Evolutionary conservation across 2,888 invertebrate species (phyloP).

Genomic region (Aquatica leii): DNA sequence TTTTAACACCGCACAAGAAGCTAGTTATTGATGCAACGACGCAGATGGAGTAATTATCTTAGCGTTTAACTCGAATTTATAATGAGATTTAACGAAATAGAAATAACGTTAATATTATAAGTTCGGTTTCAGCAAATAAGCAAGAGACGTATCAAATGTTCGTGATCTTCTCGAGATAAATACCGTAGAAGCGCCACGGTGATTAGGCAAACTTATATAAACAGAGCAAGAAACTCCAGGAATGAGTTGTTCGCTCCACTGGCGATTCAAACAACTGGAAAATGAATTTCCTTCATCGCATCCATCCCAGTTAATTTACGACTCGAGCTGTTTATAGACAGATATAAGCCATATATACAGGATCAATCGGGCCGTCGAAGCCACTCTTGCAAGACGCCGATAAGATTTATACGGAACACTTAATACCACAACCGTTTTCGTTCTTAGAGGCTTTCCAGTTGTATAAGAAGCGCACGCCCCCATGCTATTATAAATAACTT

Average conservation of each 20-base stretch:
- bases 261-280: constrained; percentile 62
- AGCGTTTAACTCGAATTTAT: neutral
- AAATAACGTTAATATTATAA: constrained; percentile 16
- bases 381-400: constrained; percentile 62
- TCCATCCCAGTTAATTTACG: constrained; percentile 62
- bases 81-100: constrained; percentile 13
- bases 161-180: constrained; percentile 49
- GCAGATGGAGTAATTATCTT: neutral
- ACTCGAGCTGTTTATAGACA: constrained; percentile 61
- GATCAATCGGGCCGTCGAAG: constrained; percentile 60
- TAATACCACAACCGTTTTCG: constrained; percentile 49
- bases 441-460: constrained; percentile 42
- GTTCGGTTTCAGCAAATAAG: constrained; percentile 21
- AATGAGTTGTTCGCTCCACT: constrained; percentile 59
- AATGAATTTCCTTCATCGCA: constrained; percentile 63
- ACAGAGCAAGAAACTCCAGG: constrained; percentile 51
- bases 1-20: neutral
- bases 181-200: constrained; percentile 52
- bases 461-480: constrained; percentile 30
- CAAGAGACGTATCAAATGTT: constrained; percentile 33
- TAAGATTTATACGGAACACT: constrained; percentile 59
- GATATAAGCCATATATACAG: constrained; percentile 57
- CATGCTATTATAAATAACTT: constrained; percentile 44
- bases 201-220: constrained; percentile 57
- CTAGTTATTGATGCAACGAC: neutral